These are phyloP conservation scores for Spondyliosoma cantharus DNA, from an alignment of 2,797 vertebrate species.

Conservation along the genomic window DNA sequence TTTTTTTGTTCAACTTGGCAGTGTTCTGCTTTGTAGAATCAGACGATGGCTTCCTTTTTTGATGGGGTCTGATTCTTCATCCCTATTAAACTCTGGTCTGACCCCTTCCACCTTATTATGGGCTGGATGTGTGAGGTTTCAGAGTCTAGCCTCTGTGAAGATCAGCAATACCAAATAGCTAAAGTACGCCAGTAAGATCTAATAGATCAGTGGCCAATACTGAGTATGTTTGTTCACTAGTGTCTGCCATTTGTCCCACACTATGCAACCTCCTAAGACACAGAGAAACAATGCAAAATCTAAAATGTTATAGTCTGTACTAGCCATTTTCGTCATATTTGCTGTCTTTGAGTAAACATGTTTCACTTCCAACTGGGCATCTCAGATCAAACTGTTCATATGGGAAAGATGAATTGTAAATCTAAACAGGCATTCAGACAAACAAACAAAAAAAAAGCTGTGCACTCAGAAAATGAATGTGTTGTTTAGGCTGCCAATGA, in stretches of 20 bases:
- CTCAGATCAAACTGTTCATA: not conserved
- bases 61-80: conserved; percentile 57
- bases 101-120: conserved; percentile 42
- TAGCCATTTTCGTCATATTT: not conserved
- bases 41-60: conserved; percentile 53
- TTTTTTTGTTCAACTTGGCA: conserved; percentile 66
- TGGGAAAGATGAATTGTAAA: not conserved
- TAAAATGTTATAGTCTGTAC: not conserved
- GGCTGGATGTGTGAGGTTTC: conserved; percentile 24
- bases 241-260: not conserved
- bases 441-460: not conserved
- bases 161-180: conserved; percentile 34
- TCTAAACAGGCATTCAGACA: not conserved
- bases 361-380: not conserved
- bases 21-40: conserved; percentile 64
- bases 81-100: conserved; percentile 55
- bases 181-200: conserved; percentile 18
- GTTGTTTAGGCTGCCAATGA: not conserved
- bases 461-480: not conserved
- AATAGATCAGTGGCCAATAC: conserved; percentile 19
- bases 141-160: conserved; percentile 22
- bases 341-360: not conserved
- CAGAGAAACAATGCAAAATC: not conserved
- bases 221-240: not conserved
- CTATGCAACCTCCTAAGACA: not conserved